These are phyloP conservation scores for Scyliorhinus canicula DNA, from an alignment of 2,797 vertebrate genomes.

Conservation along the genomic window DNA sequence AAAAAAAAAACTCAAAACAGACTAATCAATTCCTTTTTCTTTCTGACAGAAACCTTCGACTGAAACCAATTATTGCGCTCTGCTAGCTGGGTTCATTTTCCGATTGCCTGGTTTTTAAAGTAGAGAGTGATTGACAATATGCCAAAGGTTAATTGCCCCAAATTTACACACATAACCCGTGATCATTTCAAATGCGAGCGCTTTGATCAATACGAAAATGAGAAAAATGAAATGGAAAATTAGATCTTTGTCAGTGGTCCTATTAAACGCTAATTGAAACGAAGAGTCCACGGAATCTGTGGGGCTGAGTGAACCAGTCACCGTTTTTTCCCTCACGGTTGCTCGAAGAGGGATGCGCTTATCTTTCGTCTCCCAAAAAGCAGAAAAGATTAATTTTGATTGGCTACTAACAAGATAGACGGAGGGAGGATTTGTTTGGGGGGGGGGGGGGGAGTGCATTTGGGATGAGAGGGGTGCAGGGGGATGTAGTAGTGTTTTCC, in stretches of 20 bases:
- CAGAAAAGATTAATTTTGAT: not conserved
- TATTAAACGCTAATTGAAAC: slow-evolving; percentile 13
- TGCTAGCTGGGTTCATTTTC: slow-evolving; percentile 32
- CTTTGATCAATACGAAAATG: slow-evolving; percentile 5
- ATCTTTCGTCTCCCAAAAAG: not conserved
- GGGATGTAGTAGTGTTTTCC: no score
- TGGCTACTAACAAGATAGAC: not conserved
- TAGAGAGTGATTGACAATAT: slow-evolving; percentile 36
- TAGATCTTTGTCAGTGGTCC: slow-evolving; percentile 32
- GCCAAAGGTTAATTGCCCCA: slow-evolving; percentile 36
- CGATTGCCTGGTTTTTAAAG: slow-evolving; percentile 36
- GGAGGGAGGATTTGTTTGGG: no score
- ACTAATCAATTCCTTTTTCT: not conserved
- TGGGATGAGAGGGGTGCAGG: not conserved
- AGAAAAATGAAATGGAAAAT: slow-evolving; percentile 34
- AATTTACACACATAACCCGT: not conserved
- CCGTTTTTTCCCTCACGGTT: not conserved
- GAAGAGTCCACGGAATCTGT: not conserved
- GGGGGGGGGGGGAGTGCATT: not conserved
- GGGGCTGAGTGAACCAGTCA: not conserved
- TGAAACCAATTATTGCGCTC: slow-evolving; percentile 21
- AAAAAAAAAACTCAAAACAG: slow-evolving; percentile 6
- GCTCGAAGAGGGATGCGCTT: not conserved
- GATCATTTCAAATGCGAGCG: slow-evolving; percentile 6
- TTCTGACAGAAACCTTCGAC: slow-evolving; percentile 9